A percentile compares a stretch with the other conserved stretches of the same genome.
phyloP scores from a whole-genome alignment of 2,113 vertebrate genomes.

The Actenoides lindsayi region DNA sequence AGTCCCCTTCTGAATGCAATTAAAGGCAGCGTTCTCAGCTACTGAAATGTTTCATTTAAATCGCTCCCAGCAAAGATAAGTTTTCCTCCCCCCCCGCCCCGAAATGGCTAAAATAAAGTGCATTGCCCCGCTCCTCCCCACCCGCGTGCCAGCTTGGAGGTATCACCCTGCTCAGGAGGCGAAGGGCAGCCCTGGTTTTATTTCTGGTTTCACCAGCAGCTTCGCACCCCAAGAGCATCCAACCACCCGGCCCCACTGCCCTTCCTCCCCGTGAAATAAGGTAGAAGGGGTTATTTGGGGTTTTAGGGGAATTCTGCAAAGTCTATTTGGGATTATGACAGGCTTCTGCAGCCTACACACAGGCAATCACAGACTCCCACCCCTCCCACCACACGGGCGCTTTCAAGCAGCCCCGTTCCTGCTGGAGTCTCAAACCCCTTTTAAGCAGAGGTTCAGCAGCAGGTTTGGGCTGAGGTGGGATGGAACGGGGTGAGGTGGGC shows the following conservation, averaged over 20 bases:
- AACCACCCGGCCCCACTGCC: background rate
- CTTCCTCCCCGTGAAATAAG: background rate
- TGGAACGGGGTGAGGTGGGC: background rate
- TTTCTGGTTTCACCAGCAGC: background rate
- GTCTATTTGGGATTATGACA: background rate
- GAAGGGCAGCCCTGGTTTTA: background rate
- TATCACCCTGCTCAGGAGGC: background rate
- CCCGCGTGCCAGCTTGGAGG: background rate
- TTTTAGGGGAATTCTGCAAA: background rate
- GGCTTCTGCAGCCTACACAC: background rate
- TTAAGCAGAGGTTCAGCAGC: background rate
- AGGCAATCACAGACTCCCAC: background rate
- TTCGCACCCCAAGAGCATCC: background rate
- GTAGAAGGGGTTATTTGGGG: background rate
- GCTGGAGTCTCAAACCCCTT: background rate
- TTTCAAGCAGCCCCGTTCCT: background rate
- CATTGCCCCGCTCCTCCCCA: background rate
- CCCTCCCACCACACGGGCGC: rapidly evolving
- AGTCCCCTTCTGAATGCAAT: background rate
- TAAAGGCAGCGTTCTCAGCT: background rate
- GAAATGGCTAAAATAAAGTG: background rate
- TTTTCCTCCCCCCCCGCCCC: background rate
- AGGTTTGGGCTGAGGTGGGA: background rate
- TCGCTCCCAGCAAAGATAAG: background rate
- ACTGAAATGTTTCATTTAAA: background rate